Evolutionary conservation across 1,140 invertebrate genomes (phyloP).

Genomic region (Drosophila albomicans): DNA sequence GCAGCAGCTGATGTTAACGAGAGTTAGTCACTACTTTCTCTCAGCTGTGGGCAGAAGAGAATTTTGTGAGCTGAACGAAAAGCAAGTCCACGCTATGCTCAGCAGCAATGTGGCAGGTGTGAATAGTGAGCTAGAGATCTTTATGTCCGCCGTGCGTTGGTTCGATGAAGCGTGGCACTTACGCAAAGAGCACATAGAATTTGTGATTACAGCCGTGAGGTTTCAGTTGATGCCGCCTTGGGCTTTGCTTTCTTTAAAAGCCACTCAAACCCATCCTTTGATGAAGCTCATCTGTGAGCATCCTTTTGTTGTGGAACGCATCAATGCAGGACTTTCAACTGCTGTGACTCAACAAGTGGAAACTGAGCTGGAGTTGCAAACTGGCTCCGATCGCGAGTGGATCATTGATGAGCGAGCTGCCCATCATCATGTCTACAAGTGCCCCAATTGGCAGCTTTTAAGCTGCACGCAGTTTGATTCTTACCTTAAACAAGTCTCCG

Average conservation of each 20-base stretch:
- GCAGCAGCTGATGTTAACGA: conserved; percentile 88
- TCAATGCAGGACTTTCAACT: conserved; percentile 90
- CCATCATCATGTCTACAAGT: conserved; percentile 57
- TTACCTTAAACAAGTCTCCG: conserved; percentile 50
- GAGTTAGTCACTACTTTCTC: conserved; percentile 90
- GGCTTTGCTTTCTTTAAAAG: conserved; percentile 89
- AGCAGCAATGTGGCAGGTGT: conserved; percentile 89
- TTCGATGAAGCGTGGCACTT: conserved; percentile 88
- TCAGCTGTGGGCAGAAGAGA: conserved; percentile 89
- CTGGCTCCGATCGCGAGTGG: conserved; percentile 87
- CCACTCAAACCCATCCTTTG: conserved; percentile 86
- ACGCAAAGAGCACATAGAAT: conserved; percentile 87
- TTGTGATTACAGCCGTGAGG: conserved; percentile 88
- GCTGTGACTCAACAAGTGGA: conserved; percentile 59
- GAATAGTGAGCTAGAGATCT: conserved; percentile 87
- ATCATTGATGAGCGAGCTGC: conserved; percentile 85
- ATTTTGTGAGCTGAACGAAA: conserved; percentile 87
- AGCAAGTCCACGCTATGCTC: conserved; percentile 88
- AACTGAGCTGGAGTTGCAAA: background rate
- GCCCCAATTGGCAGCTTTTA: conserved; percentile 50
- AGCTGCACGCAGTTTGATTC: conserved; percentile 44
- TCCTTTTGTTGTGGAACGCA: conserved; percentile 87
- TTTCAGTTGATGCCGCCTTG: conserved; percentile 91
- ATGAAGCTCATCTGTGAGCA: conserved; percentile 88
- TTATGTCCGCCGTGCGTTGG: conserved; percentile 91